Evolutionary conservation across 2,797 vertebrate species (phyloP), one percentile per base, ranked within the genome.

Genomic region (Macropus fuliginosus): DNA sequence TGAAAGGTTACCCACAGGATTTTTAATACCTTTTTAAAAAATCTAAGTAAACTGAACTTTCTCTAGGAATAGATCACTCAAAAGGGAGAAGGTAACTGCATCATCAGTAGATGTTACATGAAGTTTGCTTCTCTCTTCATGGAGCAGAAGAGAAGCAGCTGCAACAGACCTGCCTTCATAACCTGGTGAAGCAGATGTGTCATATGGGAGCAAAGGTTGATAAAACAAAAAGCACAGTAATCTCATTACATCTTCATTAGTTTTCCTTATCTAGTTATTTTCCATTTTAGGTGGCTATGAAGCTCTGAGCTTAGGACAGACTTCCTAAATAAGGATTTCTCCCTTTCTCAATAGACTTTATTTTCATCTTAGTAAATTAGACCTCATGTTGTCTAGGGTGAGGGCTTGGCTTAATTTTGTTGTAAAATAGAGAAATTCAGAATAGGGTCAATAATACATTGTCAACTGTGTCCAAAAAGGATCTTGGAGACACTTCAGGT

Each of bases 251-350:
- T 66, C 93, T 29, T 94, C 57, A 1, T 54, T 56, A n/a, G 34
- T 62, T 91, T 95, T 92, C 27, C 94, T 94, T 96, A 94, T 87
- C 93, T 29, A 31, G 95, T 91, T 95, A 94, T 97, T 93, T 91
- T 55, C 94, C 96, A 96, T 29, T 55, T 59, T 4, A 92, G 96
- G 96, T 34, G 91, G 94, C 27, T 14, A n/a, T 55, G 46, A 40
- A 56, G 91, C 89, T 59, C 0, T 18, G 91, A 0, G 5, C 55
- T 90, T 16, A 16, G 50, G 92, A 94, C 4, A 31, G 94, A 96
- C 94, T 95, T 74, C 92, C 90, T 12, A 1, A 94, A 24, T 27
- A 50, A 52, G 91, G 14, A 0, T 54, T 52, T 24, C 24, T 81
- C 94, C 92, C 40, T 92, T 5, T 62, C 40, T 89, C 94, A 40